A percentile compares a stretch with the other conserved stretches of the same genome.
Conservation (phyloP, 2,888 invertebrate genomes). For the Noctuana brunneofusca region DNA sequence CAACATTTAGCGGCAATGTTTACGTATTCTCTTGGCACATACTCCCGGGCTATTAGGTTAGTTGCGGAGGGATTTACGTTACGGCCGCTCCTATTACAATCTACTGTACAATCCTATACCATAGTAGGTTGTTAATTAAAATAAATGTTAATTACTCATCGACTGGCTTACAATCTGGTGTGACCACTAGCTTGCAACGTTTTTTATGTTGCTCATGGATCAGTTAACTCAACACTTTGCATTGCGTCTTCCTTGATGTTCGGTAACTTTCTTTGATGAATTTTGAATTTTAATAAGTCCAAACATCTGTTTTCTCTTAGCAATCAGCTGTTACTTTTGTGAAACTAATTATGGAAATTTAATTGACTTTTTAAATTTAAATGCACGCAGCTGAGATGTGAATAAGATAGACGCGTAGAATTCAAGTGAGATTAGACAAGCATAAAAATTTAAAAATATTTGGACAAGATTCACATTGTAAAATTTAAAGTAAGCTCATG, state of each 20-base stretch:
- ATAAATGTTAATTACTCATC: slow-evolving; percentile 42
- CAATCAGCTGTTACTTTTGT: neutral
- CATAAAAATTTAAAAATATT: too few relatives aligned
- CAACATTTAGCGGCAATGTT: slow-evolving; percentile 54
- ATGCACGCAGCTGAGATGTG: neutral
- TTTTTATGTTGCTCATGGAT: neutral
- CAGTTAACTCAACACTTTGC: neutral
- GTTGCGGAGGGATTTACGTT: slow-evolving; percentile 66
- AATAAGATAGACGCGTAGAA: too few relatives aligned
- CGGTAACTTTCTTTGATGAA: neutral
- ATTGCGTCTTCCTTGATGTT: neutral
- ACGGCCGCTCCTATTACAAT: slow-evolving; percentile 49
- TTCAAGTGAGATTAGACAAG: too few relatives aligned
- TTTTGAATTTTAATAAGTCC: neutral
- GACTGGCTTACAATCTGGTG: too few relatives aligned
- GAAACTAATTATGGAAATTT: neutral
- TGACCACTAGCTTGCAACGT: too few relatives aligned
- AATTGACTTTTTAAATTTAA: neutral
- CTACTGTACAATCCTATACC: slow-evolving; percentile 48
- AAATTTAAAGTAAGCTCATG: too few relatives aligned
- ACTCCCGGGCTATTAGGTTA: slow-evolving; percentile 58
- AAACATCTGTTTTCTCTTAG: neutral
- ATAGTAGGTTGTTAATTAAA: slow-evolving; percentile 55
- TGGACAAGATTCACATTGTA: too few relatives aligned
- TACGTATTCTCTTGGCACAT: slow-evolving; percentile 64